A percentile compares a stretch with the other conserved stretches of the same genome.
These are phyloP conservation scores for Agapornis canus DNA, from an alignment of 2,797 vertebrate species.

Conservation along the genomic window DNA sequence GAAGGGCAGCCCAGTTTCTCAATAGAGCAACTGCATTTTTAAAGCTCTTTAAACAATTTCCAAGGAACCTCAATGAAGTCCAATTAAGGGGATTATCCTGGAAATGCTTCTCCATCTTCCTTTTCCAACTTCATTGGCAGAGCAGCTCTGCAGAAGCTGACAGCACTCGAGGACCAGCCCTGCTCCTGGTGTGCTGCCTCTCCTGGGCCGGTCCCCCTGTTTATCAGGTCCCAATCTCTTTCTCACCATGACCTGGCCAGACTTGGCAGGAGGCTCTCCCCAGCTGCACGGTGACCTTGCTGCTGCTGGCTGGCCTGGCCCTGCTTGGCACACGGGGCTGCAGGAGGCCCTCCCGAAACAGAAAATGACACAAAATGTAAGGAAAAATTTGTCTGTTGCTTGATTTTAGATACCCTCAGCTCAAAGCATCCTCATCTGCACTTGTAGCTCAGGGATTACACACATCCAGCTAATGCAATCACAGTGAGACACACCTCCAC, in stretches of 20 bases:
- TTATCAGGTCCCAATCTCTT: constrained; percentile 6
- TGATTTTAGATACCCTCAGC: not conserved
- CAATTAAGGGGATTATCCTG: not conserved
- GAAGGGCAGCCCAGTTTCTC: not conserved
- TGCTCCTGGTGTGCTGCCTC: not conserved
- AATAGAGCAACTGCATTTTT: not conserved
- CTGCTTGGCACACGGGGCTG: not conserved
- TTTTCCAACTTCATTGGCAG: not conserved
- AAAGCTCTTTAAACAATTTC: not conserved
- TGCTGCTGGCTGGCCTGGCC: not conserved
- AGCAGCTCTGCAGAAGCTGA: not conserved
- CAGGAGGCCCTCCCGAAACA: not conserved
- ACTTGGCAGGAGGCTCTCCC: constrained; percentile 39
- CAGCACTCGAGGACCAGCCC: not conserved
- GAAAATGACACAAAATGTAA: not conserved
- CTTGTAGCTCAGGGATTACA: not conserved
- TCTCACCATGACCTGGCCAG: not conserved
- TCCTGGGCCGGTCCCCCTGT: not conserved
- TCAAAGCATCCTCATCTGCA: rapidly evolving
- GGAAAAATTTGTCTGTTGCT: not conserved
- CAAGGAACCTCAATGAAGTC: not conserved
- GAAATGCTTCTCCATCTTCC: not conserved
- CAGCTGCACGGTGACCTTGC: constrained; percentile 52
- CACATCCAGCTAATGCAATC: rapidly evolving
- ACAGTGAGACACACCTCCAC: rapidly evolving